Conservation (phyloP, 2,888 invertebrate genomes). For the Trissolcus japonicus region DNA sequence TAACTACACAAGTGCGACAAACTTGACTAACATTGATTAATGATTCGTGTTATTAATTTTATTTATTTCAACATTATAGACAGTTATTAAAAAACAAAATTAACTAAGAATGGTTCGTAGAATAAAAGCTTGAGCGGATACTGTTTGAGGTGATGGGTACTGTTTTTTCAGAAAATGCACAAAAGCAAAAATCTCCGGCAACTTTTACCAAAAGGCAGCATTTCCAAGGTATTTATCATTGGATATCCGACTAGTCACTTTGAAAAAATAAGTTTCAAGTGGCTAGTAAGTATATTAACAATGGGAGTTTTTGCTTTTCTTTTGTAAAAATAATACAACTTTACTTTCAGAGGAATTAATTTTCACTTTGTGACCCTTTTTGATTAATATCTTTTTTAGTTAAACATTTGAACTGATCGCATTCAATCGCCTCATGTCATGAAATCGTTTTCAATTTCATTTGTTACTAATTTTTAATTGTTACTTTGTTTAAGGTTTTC, state of each 20-base stretch:
- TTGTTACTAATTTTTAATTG: neutral
- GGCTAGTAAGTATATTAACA: conserved; percentile 1
- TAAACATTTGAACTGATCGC: no score
- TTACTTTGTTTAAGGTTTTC: conserved; percentile 82
- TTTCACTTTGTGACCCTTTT: conserved; percentile 9
- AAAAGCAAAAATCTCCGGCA: conserved; percentile 81
- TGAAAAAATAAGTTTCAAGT: neutral
- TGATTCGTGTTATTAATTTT: conserved; percentile 7
- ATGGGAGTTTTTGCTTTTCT: conserved; percentile 1
- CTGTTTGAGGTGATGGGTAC: conserved; percentile 73
- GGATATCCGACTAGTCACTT: conserved; percentile 8
- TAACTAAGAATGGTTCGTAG: conserved; percentile 28
- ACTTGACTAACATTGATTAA: no score
- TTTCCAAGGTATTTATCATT: conserved; percentile 79
- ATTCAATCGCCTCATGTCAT: conserved; percentile 14
- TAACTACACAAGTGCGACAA: no score
- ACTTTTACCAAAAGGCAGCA: conserved; percentile 81
- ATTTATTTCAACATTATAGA: neutral
- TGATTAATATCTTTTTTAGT: neutral
- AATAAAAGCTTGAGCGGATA: conserved; percentile 64
- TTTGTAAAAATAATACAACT: conserved; percentile 17
- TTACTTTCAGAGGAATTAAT: conserved; percentile 38
- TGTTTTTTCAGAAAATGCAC: conserved; percentile 82
- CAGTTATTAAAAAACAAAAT: neutral
- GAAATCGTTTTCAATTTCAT: neutral